phyloP scores from a whole-genome alignment of 2,888 invertebrate species.

The Philaethria dido region DNA sequence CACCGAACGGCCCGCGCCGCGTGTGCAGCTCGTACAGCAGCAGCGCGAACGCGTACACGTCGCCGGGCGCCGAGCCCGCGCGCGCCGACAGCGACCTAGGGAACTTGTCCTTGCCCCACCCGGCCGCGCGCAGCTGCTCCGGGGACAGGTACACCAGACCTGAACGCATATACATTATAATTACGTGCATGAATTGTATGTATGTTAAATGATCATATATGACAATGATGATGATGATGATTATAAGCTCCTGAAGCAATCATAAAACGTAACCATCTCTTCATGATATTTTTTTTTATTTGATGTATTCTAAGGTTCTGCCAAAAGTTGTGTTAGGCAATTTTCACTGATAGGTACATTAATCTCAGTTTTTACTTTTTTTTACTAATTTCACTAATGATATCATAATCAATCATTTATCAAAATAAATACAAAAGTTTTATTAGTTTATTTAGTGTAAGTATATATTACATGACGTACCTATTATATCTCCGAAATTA shows the following conservation, averaged over 20 bases:
- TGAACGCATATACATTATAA: constrained; percentile 53
- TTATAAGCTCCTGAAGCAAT: no score
- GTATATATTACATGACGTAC: constrained; percentile 7
- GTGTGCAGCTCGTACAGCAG: constrained; percentile 95
- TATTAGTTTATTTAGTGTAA: no score
- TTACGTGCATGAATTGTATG: no score
- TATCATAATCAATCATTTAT: no score
- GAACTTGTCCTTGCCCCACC: constrained; percentile 67
- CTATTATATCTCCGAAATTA: constrained; percentile 17
- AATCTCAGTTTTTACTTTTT: background rate
- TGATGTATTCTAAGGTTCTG: background rate
- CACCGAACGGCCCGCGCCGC: constrained; percentile 93
- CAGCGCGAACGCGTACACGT: constrained; percentile 94
- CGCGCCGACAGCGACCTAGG: constrained; percentile 61
- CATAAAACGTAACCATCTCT: background rate
- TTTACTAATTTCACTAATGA: background rate
- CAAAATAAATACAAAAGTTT: no score
- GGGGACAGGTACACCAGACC: constrained; percentile 92
- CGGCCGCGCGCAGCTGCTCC: constrained; percentile 86
- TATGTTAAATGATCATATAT: no score
- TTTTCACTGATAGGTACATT: background rate
- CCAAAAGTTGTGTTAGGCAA: background rate
- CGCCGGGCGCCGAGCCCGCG: constrained; percentile 89
- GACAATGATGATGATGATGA: no score
- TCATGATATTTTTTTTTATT: background rate